These are phyloP conservation scores for Dryoscopus gambensis DNA, from an alignment of 2,113 vertebrate species.

Conservation along the genomic window DNA sequence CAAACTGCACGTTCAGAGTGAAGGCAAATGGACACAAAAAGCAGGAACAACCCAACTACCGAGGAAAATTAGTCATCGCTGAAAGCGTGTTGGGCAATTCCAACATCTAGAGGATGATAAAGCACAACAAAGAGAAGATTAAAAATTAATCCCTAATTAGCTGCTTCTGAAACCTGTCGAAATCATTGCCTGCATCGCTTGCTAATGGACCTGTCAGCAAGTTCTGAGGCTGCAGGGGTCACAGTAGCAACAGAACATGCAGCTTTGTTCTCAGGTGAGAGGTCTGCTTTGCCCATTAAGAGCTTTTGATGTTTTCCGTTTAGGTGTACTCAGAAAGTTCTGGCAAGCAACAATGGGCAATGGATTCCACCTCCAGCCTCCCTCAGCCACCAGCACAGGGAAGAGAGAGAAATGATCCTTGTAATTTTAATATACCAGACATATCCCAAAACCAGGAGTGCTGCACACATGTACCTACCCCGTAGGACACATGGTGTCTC, in stretches of 20 bases:
- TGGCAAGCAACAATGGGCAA: background rate
- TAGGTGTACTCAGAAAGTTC: background rate
- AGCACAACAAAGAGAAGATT: slow-evolving; percentile 7
- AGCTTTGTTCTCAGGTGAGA: background rate
- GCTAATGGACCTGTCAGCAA: slow-evolving; percentile 7
- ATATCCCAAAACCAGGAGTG: background rate
- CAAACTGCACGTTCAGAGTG: accelerated
- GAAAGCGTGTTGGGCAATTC: background rate
- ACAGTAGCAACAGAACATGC: background rate
- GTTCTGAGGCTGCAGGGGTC: background rate
- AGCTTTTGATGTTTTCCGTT: background rate
- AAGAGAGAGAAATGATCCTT: background rate
- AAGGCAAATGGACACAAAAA: background rate
- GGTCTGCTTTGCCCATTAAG: background rate
- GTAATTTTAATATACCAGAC: background rate
- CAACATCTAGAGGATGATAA: background rate
- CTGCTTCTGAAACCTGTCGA: background rate
- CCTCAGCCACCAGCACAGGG: background rate
- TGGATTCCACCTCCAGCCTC: background rate
- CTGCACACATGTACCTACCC: background rate
- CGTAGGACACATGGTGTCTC: accelerated
- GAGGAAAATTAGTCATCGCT: background rate
- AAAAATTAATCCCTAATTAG: background rate
- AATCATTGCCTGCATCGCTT: background rate
- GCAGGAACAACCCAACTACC: background rate